A percentile compares a stretch with the other conserved stretches of the same genome.
These are phyloP conservation scores for Rhopalosiphum maidis DNA, from an alignment of 1,140 invertebrate genomes.

Conservation along the genomic window DNA sequence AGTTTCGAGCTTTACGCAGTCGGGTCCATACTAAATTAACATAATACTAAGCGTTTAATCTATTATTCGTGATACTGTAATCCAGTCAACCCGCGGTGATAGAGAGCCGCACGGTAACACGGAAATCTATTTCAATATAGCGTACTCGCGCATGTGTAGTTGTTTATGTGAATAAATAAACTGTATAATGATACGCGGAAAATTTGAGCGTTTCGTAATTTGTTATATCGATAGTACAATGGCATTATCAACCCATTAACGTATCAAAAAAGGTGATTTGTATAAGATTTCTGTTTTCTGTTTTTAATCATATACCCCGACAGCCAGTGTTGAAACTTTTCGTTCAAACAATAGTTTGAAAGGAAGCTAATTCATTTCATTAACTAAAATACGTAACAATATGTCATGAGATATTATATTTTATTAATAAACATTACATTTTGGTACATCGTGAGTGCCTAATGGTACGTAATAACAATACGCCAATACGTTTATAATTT, in stretches of 20 bases:
- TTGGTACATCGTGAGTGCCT: not conserved
- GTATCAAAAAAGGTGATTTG: not conserved
- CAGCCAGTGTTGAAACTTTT: not conserved
- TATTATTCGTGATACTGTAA: not conserved
- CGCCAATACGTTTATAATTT: no score
- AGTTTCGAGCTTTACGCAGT: not conserved
- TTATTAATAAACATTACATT: not conserved
- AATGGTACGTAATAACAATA: no score
- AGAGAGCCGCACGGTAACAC: not conserved
- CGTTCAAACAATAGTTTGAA: not conserved
- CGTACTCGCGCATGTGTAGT: no score
- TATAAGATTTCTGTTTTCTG: not conserved
- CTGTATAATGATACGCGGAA: fast-evolving
- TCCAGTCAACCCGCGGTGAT: not conserved
- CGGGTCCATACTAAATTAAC: not conserved
- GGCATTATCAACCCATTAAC: not conserved
- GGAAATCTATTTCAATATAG: not conserved
- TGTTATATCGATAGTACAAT: not conserved
- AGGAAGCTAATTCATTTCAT: not conserved
- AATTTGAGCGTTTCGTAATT: not conserved
- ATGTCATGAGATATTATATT: not conserved
- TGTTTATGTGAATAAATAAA: not conserved
- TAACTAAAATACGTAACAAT: not conserved
- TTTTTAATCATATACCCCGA: not conserved
- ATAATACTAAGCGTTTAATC: not conserved